Evolutionary conservation across 2,888 invertebrate species (phyloP).

Genomic region (Aelia acuminata): DNA sequence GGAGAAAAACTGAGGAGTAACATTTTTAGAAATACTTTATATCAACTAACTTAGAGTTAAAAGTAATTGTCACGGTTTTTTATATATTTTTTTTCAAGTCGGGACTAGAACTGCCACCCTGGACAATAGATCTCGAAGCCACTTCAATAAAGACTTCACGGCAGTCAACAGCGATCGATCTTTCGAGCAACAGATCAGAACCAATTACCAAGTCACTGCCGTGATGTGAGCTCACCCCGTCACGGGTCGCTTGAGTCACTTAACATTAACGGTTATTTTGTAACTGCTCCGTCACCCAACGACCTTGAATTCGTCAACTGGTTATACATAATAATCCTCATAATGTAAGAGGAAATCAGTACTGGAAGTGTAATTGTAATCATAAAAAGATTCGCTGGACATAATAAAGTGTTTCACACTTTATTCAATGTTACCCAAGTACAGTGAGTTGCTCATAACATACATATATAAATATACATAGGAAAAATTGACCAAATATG

Average conservation of each 20-base stretch:
- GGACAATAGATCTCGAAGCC: not conserved
- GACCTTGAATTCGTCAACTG: not conserved
- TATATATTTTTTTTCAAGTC: not conserved
- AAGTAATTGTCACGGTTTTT: not conserved
- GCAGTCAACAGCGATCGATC: slow-evolving; percentile 12
- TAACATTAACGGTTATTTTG: not conserved
- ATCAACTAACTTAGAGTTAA: not conserved
- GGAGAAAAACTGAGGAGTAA: too few relatives aligned
- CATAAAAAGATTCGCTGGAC: too few relatives aligned
- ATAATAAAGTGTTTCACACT: too few relatives aligned
- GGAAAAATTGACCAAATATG: too few relatives aligned
- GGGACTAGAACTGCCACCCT: not conserved
- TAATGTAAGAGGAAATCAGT: too few relatives aligned
- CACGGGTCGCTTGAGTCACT: not conserved
- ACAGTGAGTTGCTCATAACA: too few relatives aligned
- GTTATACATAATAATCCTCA: too few relatives aligned
- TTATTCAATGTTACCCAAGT: too few relatives aligned
- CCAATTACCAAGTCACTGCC: slow-evolving; percentile 9
- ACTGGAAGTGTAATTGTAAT: too few relatives aligned
- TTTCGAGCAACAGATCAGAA: not conserved
- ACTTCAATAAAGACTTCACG: not conserved
- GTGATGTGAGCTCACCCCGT: not conserved
- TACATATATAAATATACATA: too few relatives aligned
- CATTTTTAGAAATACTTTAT: not conserved
- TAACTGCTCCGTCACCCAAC: not conserved